Base-by-base conservation (phyloP, 2,797 vertebrate species). In the Phoxinus dragarum region DNA sequence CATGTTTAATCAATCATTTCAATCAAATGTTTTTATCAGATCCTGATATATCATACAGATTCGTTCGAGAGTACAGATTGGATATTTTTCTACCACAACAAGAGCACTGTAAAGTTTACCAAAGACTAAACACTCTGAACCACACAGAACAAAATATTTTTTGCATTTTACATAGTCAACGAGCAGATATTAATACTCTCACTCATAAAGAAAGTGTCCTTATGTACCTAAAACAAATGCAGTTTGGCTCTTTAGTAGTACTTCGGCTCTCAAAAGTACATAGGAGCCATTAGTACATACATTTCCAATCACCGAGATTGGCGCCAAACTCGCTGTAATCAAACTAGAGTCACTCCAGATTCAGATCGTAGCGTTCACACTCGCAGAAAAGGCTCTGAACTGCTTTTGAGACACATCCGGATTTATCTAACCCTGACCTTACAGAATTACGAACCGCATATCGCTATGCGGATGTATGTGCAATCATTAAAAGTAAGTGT, bases 401-500 rank as follows among this genome's bases (percentile, higher is more conserved):
- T 17, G 44, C 61, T 69, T 64, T 64, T 23, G 21, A 49, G 36
- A 17, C 27, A 0, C 2, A 64, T 61, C 27, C 14, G 6, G 69
- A 81, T 56, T 10, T 31, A 27, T 40, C 47, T 4, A 81, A 82
- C 73, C 59, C 61, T 72, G 68, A 61, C 16, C n/a, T 34, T 14
- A 27, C 69, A 4, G 52, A 81, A 31, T 74, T 27, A 9, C 27
- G 14, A 74, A 52, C 31, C 31, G 19, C 49, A 38, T 81, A 81
- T 81, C 56, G 27, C 56, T 64, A 21, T 10, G 16, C 90, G 94
- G 92, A 96, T 96, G 90, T 92, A 95, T 93, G 97, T 98, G 97
- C 97, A 98, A 97, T 98, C 92, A 91, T 92, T 93, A 16, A 44
- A 77, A 69, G 61, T 19, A 34, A 77, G 64, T 77, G 84, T 94